Base-by-base conservation (phyloP, 2,797 vertebrate genomes). In the Brotula barbata region DNA sequence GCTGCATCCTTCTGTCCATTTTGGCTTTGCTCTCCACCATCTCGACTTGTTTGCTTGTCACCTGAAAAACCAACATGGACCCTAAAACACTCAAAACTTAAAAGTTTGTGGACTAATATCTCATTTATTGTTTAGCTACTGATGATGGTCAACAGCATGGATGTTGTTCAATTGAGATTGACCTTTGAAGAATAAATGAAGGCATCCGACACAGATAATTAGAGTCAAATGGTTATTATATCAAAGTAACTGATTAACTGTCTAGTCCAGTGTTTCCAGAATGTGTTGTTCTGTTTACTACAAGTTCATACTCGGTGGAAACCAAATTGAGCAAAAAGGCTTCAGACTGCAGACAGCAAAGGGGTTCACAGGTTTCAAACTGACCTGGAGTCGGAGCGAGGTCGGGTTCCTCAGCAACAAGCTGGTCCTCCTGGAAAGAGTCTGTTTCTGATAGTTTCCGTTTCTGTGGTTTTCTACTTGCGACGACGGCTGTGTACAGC, bases 401-500 rank as follows among this genome's bases (percentile, higher is more conserved):
- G 23, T 57, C 70, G 1, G 68, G 22, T 14, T 58, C 61, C 9
- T 36, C 45, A 3, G 68, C 2, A 2, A 19, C 12, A 0, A 39
- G 41, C 17, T 1, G 20, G 1, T 58, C 63, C 36, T 68, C 66
- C 25, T 58, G 59, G 12, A 14, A n/a, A 7, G 7, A 0, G 13
- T 9, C n/a, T 41, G 64, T 54, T 21, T 76, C 69, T 0, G 69
- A 66, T 11, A 8, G 58, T 58, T 75, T 86, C 8, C 83, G 86
- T 49, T 92, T 90, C n/a, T 13, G 66, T 0, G 65, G n/a, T 12
- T 55, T 65, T 13, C 52, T 34, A 1, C 64, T 71, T 8, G 75
- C 25, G 10, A 64, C 60, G 17, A 87, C 23, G 13, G 83, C 36
- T 0, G 64, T 39, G 55, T 89, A 90, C 12, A 92, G 80, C 2